phyloP scores from a whole-genome alignment of 2,888 invertebrate species.

The Nomada fucata region DNA sequence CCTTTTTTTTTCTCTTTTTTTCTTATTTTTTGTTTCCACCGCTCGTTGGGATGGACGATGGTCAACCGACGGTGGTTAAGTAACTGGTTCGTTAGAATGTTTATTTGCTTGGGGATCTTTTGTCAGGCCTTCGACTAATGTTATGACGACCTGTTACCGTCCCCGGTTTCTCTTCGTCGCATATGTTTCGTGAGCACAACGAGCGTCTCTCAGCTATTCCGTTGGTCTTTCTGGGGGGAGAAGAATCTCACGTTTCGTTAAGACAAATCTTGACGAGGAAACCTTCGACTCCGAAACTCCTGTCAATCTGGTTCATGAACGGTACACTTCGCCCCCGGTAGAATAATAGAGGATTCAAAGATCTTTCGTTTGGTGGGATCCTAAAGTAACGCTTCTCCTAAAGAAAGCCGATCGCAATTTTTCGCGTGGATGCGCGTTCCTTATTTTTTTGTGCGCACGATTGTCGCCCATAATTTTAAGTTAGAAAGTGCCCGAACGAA shows the following conservation, averaged over 20 bases:
- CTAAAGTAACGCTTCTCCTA: too few species aligned
- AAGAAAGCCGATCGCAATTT: too few species aligned
- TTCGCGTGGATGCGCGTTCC: too few species aligned
- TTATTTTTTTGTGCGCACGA: too few species aligned
- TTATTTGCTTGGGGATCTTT: slow-evolving; percentile 82
- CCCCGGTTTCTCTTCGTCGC: slow-evolving; percentile 67
- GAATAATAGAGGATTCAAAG: not conserved
- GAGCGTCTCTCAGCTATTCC: slow-evolving; percentile 68
- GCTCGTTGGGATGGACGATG: slow-evolving; percentile 62
- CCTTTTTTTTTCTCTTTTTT: slow-evolving; percentile 38
- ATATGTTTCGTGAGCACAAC: slow-evolving; percentile 70
- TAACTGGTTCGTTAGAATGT: slow-evolving; percentile 84
- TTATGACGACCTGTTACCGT: slow-evolving; percentile 83
- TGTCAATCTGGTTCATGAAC: not conserved
- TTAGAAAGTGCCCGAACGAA: too few species aligned
- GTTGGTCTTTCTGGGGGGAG: slow-evolving; percentile 41
- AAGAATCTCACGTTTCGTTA: slow-evolving; percentile 54
- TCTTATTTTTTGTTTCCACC: slow-evolving; percentile 16
- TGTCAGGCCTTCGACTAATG: slow-evolving; percentile 80
- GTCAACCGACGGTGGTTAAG: slow-evolving; percentile 77
- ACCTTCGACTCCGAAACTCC: not conserved
- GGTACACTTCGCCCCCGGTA: not conserved
- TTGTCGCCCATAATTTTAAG: too few species aligned
- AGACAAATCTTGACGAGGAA: slow-evolving; percentile 4
- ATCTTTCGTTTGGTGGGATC: not conserved